Base-by-base conservation (phyloP, 2,888 invertebrate species). In the Poecilobothrus nobilitatus region DNA sequence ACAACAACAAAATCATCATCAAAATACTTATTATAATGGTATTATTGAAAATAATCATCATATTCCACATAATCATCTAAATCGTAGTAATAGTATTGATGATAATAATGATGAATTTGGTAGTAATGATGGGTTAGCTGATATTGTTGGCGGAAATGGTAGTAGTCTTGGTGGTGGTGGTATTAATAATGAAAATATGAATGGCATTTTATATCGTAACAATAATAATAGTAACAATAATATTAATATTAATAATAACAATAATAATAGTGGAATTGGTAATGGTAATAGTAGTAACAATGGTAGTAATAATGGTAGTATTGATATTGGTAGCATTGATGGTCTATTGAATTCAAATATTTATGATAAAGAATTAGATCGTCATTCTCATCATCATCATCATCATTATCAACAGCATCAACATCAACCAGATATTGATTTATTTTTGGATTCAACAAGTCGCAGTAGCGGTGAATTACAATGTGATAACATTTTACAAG, bases 361-460 rank as follows among this genome's bases (percentile, higher is more conserved):
- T 18, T 53, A 53, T 53, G 53, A 53, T 53, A 53, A 53, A 53
- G 53, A 18, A 12, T 53, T 53, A 53, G 68, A 68, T 34, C 44
- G 34, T 61, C 65, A 65, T 34, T 33, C 65, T 70, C 69, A 71
- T 64, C 69, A 73, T 63, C 73, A 75, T 41, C 74, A 75, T 68
- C 72, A 71, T 69, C 70, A 73, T 66, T 62, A 74, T 53, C 71
- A 73, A 67, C 69, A 74, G 67, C 73, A 74, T 61, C 21, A 69
- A 66, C 72, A 75, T 69, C 72, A 74, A 68, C 79, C 81, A 6
- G 80, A 81, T 74, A 80, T 81, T 73, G 82, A 82, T 72, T 81
- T 81, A 75, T 81, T 81, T 71, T 74, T 81, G 73, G 82, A 82
- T 70, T 81, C 81, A 64, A 81, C 80, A 63, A 82, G 82, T 71